phyloP scores from a whole-genome alignment of 2,797 vertebrate species.

The Lepilemur ruficaudatus region DNA sequence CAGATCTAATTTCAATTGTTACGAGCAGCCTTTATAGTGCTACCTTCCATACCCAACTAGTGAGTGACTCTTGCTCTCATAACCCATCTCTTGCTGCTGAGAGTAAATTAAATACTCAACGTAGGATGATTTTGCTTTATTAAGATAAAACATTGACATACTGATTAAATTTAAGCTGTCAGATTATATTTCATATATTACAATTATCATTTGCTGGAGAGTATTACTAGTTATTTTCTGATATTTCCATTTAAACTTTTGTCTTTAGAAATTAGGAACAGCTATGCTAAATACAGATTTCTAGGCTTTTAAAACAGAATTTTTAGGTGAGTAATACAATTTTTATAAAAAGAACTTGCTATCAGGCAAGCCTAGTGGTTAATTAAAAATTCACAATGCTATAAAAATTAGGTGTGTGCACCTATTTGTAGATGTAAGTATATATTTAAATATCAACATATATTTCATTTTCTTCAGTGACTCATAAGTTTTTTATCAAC shows the following conservation, averaged over 20 bases:
- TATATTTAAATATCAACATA: neutral
- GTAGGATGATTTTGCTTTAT: constrained; percentile 85
- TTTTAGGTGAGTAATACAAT: neutral
- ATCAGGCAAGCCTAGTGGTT: neutral
- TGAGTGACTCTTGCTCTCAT: constrained; percentile 77
- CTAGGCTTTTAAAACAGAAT: neutral
- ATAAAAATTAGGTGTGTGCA: neutral
- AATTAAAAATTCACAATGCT: neutral
- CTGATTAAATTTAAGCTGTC: constrained; percentile 86
- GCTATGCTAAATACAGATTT: constrained; percentile 34
- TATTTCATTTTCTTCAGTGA: neutral
- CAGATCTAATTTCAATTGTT: constrained; percentile 79
- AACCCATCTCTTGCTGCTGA: constrained; percentile 80
- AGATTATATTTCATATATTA: constrained; percentile 76
- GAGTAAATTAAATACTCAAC: constrained; percentile 80
- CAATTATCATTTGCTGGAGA: constrained; percentile 58
- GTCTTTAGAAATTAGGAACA: constrained; percentile 31
- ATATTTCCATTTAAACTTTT: constrained; percentile 66
- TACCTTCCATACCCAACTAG: constrained; percentile 61
- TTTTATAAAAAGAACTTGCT: neutral
- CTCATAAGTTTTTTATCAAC: neutral
- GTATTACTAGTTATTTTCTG: constrained; percentile 63
- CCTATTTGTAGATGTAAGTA: neutral
- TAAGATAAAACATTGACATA: constrained; percentile 84
- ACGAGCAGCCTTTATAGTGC: constrained; percentile 74